Conservation (phyloP, 1,140 invertebrate species). For the Popillia japonica region DNA sequence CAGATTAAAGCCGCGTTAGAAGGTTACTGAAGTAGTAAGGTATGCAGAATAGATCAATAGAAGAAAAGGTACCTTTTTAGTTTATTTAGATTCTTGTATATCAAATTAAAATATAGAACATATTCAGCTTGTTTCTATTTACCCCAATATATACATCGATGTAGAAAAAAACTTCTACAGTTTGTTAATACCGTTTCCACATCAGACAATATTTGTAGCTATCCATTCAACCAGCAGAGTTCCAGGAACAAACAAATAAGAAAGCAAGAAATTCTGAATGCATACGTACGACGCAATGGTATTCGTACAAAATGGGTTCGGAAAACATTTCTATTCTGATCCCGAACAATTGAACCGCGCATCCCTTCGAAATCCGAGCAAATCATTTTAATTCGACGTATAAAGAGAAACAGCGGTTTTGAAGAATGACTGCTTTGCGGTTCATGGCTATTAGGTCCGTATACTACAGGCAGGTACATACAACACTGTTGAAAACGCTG, state of each 20-base stretch:
- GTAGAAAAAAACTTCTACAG: background rate
- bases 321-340: slow-evolving; percentile 16
- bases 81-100: background rate
- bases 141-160: background rate
- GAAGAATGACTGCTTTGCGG: slow-evolving; percentile 13
- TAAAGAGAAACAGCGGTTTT: slow-evolving; percentile 25
- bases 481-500: background rate
- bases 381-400: slow-evolving; percentile 38
- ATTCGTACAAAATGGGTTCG: slow-evolving; percentile 13
- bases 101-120: background rate
- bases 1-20: no score
- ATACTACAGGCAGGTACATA: background rate
- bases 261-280: background rate
- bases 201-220: background rate
- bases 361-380: slow-evolving; percentile 30
- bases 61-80: no score
- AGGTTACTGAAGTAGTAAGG: no score
- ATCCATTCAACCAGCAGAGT: background rate
- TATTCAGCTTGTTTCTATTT: background rate
- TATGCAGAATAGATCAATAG: no score
- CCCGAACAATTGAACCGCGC: slow-evolving; percentile 15
- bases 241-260: slow-evolving; percentile 1
- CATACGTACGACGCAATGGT: slow-evolving; percentile 2
- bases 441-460: background rate
- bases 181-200: background rate